These are phyloP conservation scores for Tachina fera DNA, from an alignment of 2,888 invertebrate genomes.

Conservation along the genomic window DNA sequence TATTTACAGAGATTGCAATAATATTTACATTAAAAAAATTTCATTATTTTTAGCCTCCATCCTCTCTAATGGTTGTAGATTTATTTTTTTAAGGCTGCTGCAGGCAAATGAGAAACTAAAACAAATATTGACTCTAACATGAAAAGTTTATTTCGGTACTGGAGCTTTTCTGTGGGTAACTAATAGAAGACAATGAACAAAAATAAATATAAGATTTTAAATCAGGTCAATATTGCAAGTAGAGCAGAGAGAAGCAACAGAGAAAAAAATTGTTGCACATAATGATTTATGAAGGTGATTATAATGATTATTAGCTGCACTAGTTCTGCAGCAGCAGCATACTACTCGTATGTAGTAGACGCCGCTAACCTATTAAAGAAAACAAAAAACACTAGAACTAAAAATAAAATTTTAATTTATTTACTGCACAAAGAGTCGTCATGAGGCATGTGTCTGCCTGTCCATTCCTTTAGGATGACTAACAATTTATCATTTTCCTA, in stretches of 20 bases:
- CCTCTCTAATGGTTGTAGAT: background rate
- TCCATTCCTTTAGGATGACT: constrained; percentile 33
- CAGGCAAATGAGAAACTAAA: background rate
- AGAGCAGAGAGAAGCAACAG: constrained; percentile 55
- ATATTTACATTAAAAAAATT: too few species aligned
- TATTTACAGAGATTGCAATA: too few species aligned
- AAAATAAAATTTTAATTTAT: constrained; percentile 21
- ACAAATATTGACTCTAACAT: constrained; percentile 52
- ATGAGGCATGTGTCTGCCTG: background rate
- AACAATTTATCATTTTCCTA: constrained; percentile 9
- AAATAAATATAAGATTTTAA: constrained; percentile 47
- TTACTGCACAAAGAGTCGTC: constrained; percentile 6
- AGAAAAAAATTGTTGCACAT: constrained; percentile 56
- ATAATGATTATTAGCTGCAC: constrained; percentile 18
- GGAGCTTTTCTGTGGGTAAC: constrained; percentile 55
- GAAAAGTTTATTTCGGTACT: constrained; percentile 41
- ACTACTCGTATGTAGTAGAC: background rate
- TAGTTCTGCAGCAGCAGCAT: constrained; percentile 15
- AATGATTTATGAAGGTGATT: constrained; percentile 68
- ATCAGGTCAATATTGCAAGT: constrained; percentile 60
- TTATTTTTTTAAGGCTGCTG: constrained; percentile 1
- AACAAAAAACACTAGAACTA: background rate
- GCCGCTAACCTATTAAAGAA: constrained; percentile 3
- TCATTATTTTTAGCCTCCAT: background rate
- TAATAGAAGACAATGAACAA: constrained; percentile 41